Percentiles rank a stretch among this genome's conserved stretches.
phyloP scores from a whole-genome alignment of 2,888 invertebrate species.

The Miltochrista miniata region DNA sequence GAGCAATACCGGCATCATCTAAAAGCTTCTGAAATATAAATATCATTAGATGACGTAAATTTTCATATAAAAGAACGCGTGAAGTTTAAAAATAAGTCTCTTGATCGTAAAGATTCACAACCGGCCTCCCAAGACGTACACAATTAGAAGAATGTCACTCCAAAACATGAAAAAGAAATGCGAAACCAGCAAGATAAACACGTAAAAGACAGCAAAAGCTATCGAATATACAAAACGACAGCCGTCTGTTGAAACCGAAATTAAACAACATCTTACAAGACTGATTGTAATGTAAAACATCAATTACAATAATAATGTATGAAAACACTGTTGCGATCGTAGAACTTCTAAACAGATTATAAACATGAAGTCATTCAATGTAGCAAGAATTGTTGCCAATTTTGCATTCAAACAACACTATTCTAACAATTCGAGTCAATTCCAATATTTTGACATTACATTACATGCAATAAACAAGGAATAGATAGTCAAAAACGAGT shows the following conservation, averaged over 20 bases:
- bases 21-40: too few relatives aligned
- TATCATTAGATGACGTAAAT: too few relatives aligned
- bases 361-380: conserved; percentile 4
- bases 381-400: conserved; percentile 4
- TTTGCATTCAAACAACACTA: background rate
- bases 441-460: background rate
- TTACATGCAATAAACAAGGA: too few relatives aligned
- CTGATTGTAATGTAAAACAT: conserved; percentile 13
- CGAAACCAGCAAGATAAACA: conserved; percentile 15
- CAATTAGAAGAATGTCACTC: too few relatives aligned
- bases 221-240: conserved; percentile 1
- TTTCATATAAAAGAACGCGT: too few relatives aligned
- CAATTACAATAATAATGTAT: conserved; percentile 5
- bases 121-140: too few relatives aligned
- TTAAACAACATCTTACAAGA: conserved; percentile 8
- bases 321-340: conserved; percentile 6
- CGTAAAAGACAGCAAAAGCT: conserved; percentile 10
- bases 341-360: conserved; percentile 1
- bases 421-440: background rate
- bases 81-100: too few relatives aligned
- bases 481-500: conserved; percentile 10
- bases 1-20: too few relatives aligned
- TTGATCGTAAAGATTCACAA: too few relatives aligned
- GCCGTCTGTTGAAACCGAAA: background rate
- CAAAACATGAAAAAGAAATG: too few relatives aligned